Evolutionary conservation across 2,888 invertebrate genomes (phyloP), one percentile per base, ranked within the genome.

Genomic region (Lochmaea crataegi): DNA sequence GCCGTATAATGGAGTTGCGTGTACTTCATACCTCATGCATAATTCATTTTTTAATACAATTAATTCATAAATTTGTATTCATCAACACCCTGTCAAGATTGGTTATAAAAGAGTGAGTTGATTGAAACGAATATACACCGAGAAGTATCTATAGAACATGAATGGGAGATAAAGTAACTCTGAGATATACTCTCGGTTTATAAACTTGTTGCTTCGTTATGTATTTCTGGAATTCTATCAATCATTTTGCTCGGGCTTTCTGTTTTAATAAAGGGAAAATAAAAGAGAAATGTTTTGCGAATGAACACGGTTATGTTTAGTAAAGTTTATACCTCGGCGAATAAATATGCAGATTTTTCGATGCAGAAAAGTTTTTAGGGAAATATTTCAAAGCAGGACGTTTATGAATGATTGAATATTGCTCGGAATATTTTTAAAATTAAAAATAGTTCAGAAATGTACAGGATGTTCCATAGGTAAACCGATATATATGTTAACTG

Each of bases 11-110:
- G 7, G 7, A 32, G 32, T 32, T 32, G 32, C 32, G 7, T 32
- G 32, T 32, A 32, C 32, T 32, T 7, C 32, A 16, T 45, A 68
- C 60, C 68, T 68, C 68, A 61, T 68, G 18, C 68, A 72, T 72
- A 64, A 72, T 72, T 72, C 72, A 72, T 56, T 57, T 66, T 73
- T 73, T 65, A 69, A 72, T 72, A 73, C 57, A 73, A 60, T 65
- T 53, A 65, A 66, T 70, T 70, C 65, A 60, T 70, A 70, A 73
- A 73, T 66, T 70, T 70, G 69, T 69, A 66, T 70, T 66, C 69
- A 66, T 66, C 73, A 70, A 73, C 70, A 57, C 56, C 57, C 60
- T 56, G 70, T 73, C 73, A 70, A 73, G 73, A 73, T 73, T 73
- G 69, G 70, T 73, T 61, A 48, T 68, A 58, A 68, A 68, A 68